Evolutionary conservation across 2,888 invertebrate species (phyloP).

Genomic region (Aricia artaxerxes): DNA sequence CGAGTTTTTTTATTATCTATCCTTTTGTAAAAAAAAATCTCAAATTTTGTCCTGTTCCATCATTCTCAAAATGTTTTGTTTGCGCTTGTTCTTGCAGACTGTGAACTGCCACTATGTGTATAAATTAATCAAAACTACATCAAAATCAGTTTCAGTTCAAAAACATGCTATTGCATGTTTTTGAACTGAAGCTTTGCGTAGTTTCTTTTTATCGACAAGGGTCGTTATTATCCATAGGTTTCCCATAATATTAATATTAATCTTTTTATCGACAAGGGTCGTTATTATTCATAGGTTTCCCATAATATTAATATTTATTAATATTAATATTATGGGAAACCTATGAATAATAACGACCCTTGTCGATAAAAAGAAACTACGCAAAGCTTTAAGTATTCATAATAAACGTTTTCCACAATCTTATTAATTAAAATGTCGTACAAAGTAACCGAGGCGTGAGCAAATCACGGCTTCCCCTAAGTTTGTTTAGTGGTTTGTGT

Average conservation of each 20-base stretch:
- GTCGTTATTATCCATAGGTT: not conserved
- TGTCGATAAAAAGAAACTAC: not conserved
- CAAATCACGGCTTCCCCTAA: constrained; percentile 7
- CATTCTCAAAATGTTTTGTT: no score
- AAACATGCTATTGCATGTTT: no score
- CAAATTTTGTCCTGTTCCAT: no score
- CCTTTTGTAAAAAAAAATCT: not conserved
- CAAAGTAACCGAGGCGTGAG: not conserved
- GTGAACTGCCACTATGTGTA: no score
- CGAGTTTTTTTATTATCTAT: not conserved
- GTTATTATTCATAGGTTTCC: no score
- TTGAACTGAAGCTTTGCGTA: not conserved
- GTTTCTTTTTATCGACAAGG: not conserved
- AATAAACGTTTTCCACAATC: not conserved
- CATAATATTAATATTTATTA: no score
- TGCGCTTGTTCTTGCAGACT: no score
- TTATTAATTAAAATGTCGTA: constrained; percentile 14
- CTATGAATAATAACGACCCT: not conserved
- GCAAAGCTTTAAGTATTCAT: not conserved
- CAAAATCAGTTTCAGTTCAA: not conserved
- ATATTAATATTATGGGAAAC: not conserved
- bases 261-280: no score
- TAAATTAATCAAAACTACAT: not conserved
- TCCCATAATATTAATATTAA: not conserved
- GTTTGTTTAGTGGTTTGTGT: not conserved